phyloP scores from a whole-genome alignment of 2,888 invertebrate genomes.

The Apotomis capreana region DNA sequence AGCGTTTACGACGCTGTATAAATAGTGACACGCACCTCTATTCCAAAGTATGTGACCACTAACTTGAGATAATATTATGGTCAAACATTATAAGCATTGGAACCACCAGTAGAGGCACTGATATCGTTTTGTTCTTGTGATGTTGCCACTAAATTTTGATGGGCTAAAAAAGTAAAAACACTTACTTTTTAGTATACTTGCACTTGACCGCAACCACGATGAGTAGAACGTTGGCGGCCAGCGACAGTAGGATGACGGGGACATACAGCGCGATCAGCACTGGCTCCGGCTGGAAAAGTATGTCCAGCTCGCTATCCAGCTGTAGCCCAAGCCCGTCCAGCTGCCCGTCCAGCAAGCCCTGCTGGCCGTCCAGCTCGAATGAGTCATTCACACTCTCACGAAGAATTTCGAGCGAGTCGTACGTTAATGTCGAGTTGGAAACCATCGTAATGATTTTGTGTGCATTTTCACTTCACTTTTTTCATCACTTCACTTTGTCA shows the following conservation, averaged over 20 bases:
- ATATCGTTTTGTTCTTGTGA: too few species aligned
- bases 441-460: not conserved
- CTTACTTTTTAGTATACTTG: slow-evolving; percentile 87
- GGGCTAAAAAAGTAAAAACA: slow-evolving; percentile 33
- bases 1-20: too few species aligned
- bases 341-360: slow-evolving; percentile 48
- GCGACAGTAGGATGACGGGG: slow-evolving; percentile 84
- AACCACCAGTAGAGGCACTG: too few species aligned
- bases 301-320: slow-evolving; percentile 58
- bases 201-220: slow-evolving; percentile 87
- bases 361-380: slow-evolving; percentile 59
- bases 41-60: too few species aligned
- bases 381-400: too few species aligned
- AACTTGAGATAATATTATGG: too few species aligned
- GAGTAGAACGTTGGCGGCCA: slow-evolving; percentile 86
- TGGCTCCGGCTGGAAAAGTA: slow-evolving; percentile 72
- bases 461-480: not conserved
- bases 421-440: not conserved
- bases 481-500: not conserved
- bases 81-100: too few species aligned
- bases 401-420: too few species aligned
- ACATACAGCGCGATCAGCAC: slow-evolving; percentile 85
- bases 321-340: not conserved
- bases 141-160: too few species aligned
- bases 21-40: too few species aligned